Conservation (phyloP, 2,113 vertebrate genomes). For the Labeo catla region DNA sequence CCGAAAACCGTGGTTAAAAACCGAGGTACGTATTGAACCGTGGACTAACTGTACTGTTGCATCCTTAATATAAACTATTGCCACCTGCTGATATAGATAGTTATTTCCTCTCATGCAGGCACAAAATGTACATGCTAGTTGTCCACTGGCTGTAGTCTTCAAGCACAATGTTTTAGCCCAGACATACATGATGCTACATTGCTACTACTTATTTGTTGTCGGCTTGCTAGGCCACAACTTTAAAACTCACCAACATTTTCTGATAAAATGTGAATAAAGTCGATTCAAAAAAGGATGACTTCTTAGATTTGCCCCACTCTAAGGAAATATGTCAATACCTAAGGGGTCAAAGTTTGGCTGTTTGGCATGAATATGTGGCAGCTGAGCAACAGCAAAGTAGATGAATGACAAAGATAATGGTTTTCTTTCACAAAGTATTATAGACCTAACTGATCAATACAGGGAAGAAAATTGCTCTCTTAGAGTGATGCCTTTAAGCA, state of each 20-base stretch:
- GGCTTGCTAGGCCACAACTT: background rate
- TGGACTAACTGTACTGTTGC: no score
- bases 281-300: background rate
- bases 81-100: no score
- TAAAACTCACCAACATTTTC: background rate
- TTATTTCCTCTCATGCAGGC: no score
- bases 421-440: background rate
- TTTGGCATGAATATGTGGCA: background rate
- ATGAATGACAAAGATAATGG: background rate
- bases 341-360: background rate
- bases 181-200: background rate
- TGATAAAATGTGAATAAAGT: background rate
- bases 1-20: no score
- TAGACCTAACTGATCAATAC: constrained; percentile 1
- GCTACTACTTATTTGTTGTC: no score
- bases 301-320: background rate
- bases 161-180: background rate
- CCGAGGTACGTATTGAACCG: no score
- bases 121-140: no score
- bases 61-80: no score
- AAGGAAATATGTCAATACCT: background rate
- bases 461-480: background rate
- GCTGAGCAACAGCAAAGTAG: background rate
- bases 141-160: no score
- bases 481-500: background rate